Base-by-base conservation (phyloP, 2,888 invertebrate genomes). In the Habrosyne pyritoides region DNA sequence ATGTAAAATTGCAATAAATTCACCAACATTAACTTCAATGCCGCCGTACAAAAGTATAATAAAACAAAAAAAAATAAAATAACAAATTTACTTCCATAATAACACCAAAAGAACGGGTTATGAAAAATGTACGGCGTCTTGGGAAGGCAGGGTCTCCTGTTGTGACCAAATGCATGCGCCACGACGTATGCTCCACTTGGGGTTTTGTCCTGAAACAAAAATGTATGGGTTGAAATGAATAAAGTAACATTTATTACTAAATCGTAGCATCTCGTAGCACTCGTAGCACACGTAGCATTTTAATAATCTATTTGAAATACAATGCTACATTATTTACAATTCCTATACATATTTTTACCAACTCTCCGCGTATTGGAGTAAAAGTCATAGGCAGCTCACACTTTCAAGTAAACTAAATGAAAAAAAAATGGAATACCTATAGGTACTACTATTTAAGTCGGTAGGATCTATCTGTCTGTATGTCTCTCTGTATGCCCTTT, bases 1-100 rank as follows among this genome's bases (percentile, higher is more conserved):
- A 33, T 33, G 63, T 53, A 62, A 63, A 64, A 61, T 63, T 71
- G 66, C 59, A 59, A 30, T 21, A 6, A 21, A 56, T 21, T 21
- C n/a, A 56, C 21, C 30, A 22, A 52, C 47, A 42, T 24, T 66
- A 53, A 58, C 63, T 53, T 55, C 63, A 67, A 71, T 28, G 50
- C 50, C 6, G 50, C 18, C n/a, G 14, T 18, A 10, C 50, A 28
- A 50, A 18, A n/a, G 10, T 10, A 50, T 18, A 28, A 22, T 10
- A 60, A 63, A 60, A 53, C 57, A 33, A 53, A 58, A 47, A n/a
- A 54, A 60, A 53, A 53, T 26, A 36, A 53, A 50, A 51, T 53
- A 60, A 56, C 60, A 61, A 67, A 67, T 60, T 64, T 66, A 67
- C 56, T 61, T 58, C 61, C 64, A 55, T 63, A 64, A 61, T 62